phyloP scores from a whole-genome alignment of 2,888 invertebrate species.

The Athripsodes cinereus region DNA sequence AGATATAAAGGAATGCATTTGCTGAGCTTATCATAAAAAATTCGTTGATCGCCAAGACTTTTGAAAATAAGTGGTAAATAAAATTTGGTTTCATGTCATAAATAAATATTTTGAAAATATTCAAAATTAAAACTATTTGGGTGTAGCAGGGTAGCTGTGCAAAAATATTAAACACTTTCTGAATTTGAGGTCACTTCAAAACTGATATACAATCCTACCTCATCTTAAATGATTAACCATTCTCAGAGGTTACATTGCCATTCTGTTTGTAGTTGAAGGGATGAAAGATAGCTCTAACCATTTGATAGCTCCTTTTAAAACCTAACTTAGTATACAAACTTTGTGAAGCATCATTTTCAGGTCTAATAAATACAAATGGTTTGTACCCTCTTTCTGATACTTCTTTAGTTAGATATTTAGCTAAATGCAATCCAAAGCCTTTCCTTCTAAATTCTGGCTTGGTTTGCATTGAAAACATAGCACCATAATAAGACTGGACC shows the following conservation, averaged over 20 bases:
- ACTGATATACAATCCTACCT: neutral
- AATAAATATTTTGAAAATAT: constrained; percentile 4
- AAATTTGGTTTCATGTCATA: constrained; percentile 4
- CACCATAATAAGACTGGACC: constrained; percentile 87
- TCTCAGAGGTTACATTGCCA: constrained; percentile 18
- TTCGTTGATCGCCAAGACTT: too few relatives aligned
- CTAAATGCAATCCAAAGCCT: constrained; percentile 71
- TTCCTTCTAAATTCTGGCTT: constrained; percentile 68
- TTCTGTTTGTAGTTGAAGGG: constrained; percentile 37
- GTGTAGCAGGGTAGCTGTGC: constrained; percentile 12
- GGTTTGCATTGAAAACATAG: constrained; percentile 90
- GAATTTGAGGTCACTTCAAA: constrained; percentile 11
- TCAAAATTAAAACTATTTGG: constrained; percentile 5
- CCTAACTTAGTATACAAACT: constrained; percentile 78
- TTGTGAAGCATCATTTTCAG: constrained; percentile 81
- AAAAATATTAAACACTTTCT: constrained; percentile 16
- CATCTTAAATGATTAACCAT: constrained; percentile 8
- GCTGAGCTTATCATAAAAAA: too few relatives aligned
- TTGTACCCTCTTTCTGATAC: constrained; percentile 70
- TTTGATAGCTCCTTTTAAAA: constrained; percentile 73
- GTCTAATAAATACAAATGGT: constrained; percentile 81
- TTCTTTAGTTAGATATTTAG: constrained; percentile 58
- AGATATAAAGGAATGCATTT: too few relatives aligned
- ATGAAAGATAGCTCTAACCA: constrained; percentile 71
- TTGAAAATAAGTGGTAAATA: too few relatives aligned